Evolutionary conservation across 2,888 invertebrate species (phyloP).

Genomic region (Tanypteryx hageni): DNA sequence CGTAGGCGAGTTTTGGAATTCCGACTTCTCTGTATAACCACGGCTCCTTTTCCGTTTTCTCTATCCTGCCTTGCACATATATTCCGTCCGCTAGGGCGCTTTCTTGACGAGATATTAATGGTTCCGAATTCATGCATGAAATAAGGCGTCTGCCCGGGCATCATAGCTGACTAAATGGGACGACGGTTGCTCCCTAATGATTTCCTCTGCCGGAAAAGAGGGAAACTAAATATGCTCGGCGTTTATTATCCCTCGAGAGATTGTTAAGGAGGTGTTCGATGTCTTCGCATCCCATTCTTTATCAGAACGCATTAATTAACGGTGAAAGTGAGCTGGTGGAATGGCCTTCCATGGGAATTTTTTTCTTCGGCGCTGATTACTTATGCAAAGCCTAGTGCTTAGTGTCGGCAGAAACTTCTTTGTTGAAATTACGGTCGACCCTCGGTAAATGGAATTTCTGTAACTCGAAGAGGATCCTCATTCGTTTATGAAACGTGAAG

Average conservation of each 20-base stretch:
- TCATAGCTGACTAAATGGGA: background rate
- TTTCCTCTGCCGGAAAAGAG: background rate
- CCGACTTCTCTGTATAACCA: too few relatives aligned
- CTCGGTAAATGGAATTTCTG: too few relatives aligned
- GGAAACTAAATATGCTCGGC: background rate
- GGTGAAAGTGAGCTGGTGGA: background rate
- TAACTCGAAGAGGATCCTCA: too few relatives aligned
- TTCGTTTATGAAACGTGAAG: too few relatives aligned
- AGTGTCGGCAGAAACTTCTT: too few relatives aligned
- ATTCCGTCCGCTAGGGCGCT: background rate
- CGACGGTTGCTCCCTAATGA: background rate
- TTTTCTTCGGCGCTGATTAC: background rate
- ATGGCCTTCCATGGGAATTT: background rate
- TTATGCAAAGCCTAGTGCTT: too few relatives aligned
- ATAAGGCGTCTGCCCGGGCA: background rate
- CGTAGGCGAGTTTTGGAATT: too few relatives aligned
- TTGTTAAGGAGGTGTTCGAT: background rate
- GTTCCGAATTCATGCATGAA: slow-evolving; percentile 49
- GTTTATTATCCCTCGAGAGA: background rate
- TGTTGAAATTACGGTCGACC: too few relatives aligned
- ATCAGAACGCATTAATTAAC: background rate
- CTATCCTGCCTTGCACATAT: background rate
- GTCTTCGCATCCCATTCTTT: too few relatives aligned
- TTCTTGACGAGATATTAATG: slow-evolving; percentile 39
- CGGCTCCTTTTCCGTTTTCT: background rate